Evolutionary conservation across 2,797 vertebrate species (phyloP).

Genomic region (Halcyon leucocephala): DNA sequence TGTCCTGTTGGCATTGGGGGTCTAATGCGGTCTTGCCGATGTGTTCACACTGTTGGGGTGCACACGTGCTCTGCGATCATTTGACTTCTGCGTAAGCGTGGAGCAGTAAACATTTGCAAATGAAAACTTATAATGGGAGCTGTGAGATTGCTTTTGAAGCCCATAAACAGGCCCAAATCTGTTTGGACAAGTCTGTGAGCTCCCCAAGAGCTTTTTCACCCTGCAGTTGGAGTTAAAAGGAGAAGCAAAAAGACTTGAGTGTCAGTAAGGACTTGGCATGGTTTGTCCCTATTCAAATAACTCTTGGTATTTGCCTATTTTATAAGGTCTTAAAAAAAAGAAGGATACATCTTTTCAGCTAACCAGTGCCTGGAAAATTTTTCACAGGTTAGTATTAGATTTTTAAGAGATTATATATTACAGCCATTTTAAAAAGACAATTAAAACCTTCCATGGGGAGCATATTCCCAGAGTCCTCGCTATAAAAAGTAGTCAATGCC

Average conservation of each 20-base stretch:
- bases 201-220: slow-evolving; percentile 5
- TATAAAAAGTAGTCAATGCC: background rate
- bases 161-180: slow-evolving; percentile 35
- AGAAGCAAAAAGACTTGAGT: background rate
- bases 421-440: slow-evolving; percentile 4
- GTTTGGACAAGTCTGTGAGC: slow-evolving; percentile 50
- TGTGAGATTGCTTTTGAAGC: background rate
- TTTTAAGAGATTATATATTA: slow-evolving; percentile 41
- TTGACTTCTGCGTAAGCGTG: background rate
- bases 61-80: background rate
- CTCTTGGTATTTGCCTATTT: slow-evolving; percentile 53
- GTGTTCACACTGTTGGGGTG: rapidly evolving
- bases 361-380: slow-evolving; percentile 52
- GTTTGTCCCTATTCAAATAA: slow-evolving; percentile 46
- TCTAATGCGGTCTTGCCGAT: background rate
- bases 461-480: background rate
- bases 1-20: rapidly evolving
- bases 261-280: slow-evolving; percentile 37
- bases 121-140: slow-evolving; percentile 8
- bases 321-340: background rate
- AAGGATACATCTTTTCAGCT: slow-evolving; percentile 15
- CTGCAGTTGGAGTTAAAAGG: background rate
- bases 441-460: slow-evolving; percentile 7
- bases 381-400: slow-evolving; percentile 37
- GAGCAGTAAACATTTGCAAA: slow-evolving; percentile 7